Base-by-base conservation (phyloP, 2,113 vertebrate genomes). In the Caracal caracal region DNA sequence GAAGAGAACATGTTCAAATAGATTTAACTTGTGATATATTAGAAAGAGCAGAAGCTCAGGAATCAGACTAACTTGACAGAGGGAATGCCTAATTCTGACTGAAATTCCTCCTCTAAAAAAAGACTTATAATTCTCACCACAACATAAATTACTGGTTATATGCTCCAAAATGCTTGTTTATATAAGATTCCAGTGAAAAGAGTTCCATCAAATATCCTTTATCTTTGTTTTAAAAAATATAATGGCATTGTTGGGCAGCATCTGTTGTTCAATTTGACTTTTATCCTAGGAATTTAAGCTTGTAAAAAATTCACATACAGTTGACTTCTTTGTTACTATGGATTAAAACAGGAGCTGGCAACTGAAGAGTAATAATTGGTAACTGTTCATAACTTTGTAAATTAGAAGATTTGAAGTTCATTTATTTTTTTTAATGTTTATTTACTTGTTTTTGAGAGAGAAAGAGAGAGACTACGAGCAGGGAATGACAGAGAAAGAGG, bases 181-280 rank as follows among this genome's bases (percentile, higher is more conserved):
- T 63, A 17, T 93, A 51, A 87, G 26, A 83, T 30, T 65, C 53
- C n/a, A 90, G 61, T 17, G 16, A 95, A 94, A 93, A 80, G n/a
- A 6, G 22, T 43, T 84, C 76, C 93, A 75, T 66, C n/a, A 78
- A 73, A 80, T 37, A 79, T 33, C 15, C n/a, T 81, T 81, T 40
- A 59, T 56, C 63, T 76, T 56, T 76, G 19, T 61, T 79, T 95
- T 82, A 10, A 16, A 79, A 61, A 82, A 85, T 80, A 53, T 43
- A 92, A 56, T 76, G 40, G 11, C 2, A 81, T 61, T 7, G 6
- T 17, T 86, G 56, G 88, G 33, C 35, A 83, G 56, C 35, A 90
- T 35, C 30, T 43, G 28, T n/a, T 84, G 24, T 75, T 94, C 59
- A 35, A 73, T 68, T 63, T 75, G 66, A 78, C 20, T 76, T 90